Conservation (phyloP, 2,888 invertebrate species). For the Ophion costatus region DNA sequence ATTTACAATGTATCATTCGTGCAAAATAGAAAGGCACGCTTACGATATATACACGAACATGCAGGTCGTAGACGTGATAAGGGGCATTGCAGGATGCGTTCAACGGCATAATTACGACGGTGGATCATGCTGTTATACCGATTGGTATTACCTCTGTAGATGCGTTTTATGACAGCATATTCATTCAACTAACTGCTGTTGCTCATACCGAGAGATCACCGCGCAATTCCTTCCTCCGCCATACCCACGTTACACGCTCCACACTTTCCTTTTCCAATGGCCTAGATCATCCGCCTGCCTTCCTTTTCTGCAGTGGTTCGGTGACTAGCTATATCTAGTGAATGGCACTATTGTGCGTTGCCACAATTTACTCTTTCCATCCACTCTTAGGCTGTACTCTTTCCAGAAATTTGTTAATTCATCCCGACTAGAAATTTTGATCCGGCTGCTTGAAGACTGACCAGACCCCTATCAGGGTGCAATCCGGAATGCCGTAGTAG, state of each 20-base stretch:
- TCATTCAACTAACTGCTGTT: slow-evolving; percentile 44
- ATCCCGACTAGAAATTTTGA: too few species aligned
- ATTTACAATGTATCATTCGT: neutral
- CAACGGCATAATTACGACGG: slow-evolving; percentile 44
- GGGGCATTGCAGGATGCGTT: slow-evolving; percentile 34
- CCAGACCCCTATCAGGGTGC: too few species aligned
- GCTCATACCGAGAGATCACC: slow-evolving; percentile 18
- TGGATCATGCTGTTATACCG: slow-evolving; percentile 30
- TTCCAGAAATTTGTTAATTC: neutral
- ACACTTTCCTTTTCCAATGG: slow-evolving; percentile 82
- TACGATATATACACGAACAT: neutral
- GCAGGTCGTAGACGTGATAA: slow-evolving; percentile 24
- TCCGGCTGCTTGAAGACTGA: too few species aligned
- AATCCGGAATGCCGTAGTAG: too few species aligned
- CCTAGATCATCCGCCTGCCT: slow-evolving; percentile 80
- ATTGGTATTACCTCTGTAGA: slow-evolving; percentile 15
- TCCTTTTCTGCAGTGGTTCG: slow-evolving; percentile 73
- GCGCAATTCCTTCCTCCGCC: slow-evolving; percentile 43
- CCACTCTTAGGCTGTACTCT: neutral
- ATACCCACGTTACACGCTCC: slow-evolving; percentile 43
- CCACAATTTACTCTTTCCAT: neutral
- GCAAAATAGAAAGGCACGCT: neutral
- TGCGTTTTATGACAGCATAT: slow-evolving; percentile 44
- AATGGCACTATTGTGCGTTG: neutral
- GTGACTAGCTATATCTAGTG: slow-evolving; percentile 49